These are phyloP conservation scores for Pyrgus malvae DNA, from an alignment of 2,888 invertebrate genomes.

Conservation along the genomic window DNA sequence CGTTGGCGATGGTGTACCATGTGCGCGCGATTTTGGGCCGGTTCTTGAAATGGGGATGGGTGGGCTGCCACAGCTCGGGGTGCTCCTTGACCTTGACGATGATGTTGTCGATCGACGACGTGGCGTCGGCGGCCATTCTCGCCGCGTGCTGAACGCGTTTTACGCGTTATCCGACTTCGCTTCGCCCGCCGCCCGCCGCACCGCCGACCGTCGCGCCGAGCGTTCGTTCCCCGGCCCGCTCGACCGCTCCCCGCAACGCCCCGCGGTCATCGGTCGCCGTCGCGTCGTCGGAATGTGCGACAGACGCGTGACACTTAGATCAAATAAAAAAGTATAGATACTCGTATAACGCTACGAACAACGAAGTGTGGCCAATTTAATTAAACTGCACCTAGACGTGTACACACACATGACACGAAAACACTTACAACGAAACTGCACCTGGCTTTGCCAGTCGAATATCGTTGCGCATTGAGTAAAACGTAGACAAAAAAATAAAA, in stretches of 20 bases:
- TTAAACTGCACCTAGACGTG: too few relatives aligned
- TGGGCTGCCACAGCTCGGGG: conserved; percentile 39
- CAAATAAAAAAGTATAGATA: too few relatives aligned
- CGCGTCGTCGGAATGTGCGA: neutral
- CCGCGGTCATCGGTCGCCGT: neutral
- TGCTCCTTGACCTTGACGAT: conserved; percentile 35
- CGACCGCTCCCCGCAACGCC: neutral
- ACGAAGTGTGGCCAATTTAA: too few relatives aligned
- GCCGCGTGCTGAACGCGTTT: conserved; percentile 22
- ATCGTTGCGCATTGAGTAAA: too few relatives aligned
- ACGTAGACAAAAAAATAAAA: too few relatives aligned
- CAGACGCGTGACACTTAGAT: neutral
- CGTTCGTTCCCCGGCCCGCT: neutral
- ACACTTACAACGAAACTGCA: too few relatives aligned
- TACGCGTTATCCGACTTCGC: conserved; percentile 24
- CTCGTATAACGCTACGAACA: too few relatives aligned
- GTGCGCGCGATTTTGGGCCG: conserved; percentile 31
- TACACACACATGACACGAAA: too few relatives aligned
- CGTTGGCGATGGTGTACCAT: conserved; percentile 36
- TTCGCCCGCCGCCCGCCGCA: conserved; percentile 16
- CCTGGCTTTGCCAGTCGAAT: too few relatives aligned
- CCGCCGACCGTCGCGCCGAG: conserved; percentile 18
- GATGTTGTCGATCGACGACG: conserved; percentile 34
- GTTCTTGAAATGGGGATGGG: conserved; percentile 36
- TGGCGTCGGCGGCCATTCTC: conserved; percentile 17